These are phyloP conservation scores for Anguilla japonica DNA, from an alignment of 2,113 vertebrate genomes.

Conservation along the genomic window DNA sequence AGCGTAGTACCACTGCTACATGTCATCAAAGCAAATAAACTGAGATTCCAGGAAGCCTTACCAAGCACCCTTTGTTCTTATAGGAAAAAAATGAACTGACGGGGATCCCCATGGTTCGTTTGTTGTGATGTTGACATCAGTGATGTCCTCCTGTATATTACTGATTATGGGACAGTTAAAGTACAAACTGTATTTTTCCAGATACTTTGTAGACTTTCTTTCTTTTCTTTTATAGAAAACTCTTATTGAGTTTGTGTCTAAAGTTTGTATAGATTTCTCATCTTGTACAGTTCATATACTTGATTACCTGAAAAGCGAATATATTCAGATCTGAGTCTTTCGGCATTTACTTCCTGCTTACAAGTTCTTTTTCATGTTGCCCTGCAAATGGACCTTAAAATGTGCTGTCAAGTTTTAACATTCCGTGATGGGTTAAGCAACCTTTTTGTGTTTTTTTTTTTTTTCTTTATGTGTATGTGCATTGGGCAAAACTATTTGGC, in stretches of 20 bases:
- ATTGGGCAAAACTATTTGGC: constrained; percentile 4
- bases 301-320: constrained; percentile 41
- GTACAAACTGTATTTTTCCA: constrained; percentile 91
- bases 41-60: constrained; percentile 27
- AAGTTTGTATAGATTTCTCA: constrained; percentile 97
- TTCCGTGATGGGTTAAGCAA: neutral
- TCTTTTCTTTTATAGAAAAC: constrained; percentile 70
- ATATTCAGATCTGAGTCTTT: neutral
- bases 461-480: neutral
- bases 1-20: constrained; percentile 46
- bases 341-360: neutral
- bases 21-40: constrained; percentile 27
- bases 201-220: constrained; percentile 87
- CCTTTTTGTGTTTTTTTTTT: neutral
- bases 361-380: neutral
- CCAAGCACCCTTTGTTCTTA: constrained; percentile 6
- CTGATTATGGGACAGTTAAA: constrained; percentile 77
- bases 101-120: constrained; percentile 79
- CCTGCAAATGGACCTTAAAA: constrained; percentile 8
- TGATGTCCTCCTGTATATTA: constrained; percentile 96
- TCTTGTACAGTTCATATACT: constrained; percentile 87
- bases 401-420: neutral
- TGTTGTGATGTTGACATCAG: constrained; percentile 96
- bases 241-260: constrained; percentile 77
- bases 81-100: constrained; percentile 45